Evolutionary conservation across 2,113 vertebrate species (phyloP).

Genomic region (Oncorhynchus nerka): DNA sequence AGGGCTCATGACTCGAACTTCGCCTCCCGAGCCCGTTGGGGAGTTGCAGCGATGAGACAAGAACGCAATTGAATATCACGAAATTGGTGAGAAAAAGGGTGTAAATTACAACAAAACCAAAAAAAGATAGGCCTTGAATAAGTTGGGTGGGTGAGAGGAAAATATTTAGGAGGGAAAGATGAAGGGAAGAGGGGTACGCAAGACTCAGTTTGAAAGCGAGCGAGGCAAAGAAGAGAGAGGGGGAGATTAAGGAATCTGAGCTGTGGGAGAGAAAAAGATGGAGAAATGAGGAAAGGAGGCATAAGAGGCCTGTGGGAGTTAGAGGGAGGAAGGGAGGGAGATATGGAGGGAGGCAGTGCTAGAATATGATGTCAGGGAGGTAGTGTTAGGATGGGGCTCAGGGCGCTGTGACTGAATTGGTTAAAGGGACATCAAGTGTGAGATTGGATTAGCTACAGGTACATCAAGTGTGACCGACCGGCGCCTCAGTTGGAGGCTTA

Average conservation of each 20-base stretch:
- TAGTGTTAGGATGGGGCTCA: conserved; percentile 23
- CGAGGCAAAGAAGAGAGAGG: conserved; percentile 26
- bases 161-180: conserved; percentile 7
- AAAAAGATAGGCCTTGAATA: too few species aligned
- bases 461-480: conserved; percentile 68
- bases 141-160: too few species aligned
- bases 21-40: too few species aligned
- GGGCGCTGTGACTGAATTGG: conserved; percentile 63
- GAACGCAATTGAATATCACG: too few species aligned
- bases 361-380: conserved; percentile 50
- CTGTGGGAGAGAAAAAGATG: too few species aligned
- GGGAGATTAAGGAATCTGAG: too few species aligned
- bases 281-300: conserved; percentile 28
- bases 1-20: too few species aligned
- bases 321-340: conserved; percentile 8
- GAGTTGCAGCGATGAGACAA: too few species aligned
- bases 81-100: too few species aligned
- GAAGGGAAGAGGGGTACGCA: conserved; percentile 17
- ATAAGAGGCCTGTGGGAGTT: too few species aligned
- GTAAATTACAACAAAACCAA: too few species aligned
- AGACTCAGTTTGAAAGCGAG: not conserved
- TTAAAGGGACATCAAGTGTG: conserved; percentile 59
- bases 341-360: conserved; percentile 7
- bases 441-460: conserved; percentile 68
- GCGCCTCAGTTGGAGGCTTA: conserved; percentile 53